These are phyloP conservation scores for Lutraria rhynchaena DNA, from an alignment of 1,140 invertebrate species.

Conservation along the genomic window DNA sequence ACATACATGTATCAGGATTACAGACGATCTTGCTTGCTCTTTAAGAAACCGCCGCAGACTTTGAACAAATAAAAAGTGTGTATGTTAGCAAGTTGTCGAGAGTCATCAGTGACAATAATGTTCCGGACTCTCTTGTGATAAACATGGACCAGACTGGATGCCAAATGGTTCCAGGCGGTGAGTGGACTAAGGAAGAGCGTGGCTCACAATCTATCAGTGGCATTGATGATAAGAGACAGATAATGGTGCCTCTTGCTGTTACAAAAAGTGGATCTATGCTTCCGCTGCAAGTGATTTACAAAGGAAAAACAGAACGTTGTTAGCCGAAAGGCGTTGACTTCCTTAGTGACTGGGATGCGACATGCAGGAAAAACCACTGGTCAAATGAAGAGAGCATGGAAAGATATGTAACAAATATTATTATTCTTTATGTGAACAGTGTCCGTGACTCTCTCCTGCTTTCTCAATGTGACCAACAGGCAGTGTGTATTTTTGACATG, in stretches of 20 bases:
- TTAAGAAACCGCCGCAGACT: conserved; percentile 58
- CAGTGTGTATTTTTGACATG: background rate
- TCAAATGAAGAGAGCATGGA: conserved; percentile 14
- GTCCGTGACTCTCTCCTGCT: conserved; percentile 13
- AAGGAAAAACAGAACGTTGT: too few species aligned
- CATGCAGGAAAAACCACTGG: conserved; percentile 22
- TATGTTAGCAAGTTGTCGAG: conserved; percentile 31
- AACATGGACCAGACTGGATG: conserved; percentile 39
- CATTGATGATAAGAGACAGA: too few species aligned
- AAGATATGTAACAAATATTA: background rate
- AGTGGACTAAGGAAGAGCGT: conserved; percentile 44
- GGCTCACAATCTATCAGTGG: too few species aligned
- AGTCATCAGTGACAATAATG: conserved; percentile 17
- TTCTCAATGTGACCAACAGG: conserved; percentile 7
- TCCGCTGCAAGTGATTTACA: too few species aligned
- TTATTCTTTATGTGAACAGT: conserved; percentile 19
- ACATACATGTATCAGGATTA: conserved; percentile 50
- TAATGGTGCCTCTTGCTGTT: too few species aligned
- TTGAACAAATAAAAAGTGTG: conserved; percentile 55
- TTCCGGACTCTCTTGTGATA: conserved; percentile 23
- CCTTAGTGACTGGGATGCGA: conserved; percentile 14
- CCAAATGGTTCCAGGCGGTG: conserved; percentile 29
- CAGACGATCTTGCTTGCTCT: conserved; percentile 37
- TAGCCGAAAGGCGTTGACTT: too few species aligned
- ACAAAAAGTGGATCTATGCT: too few species aligned